Base-by-base conservation (phyloP, 2,797 vertebrate genomes). In the Sebastes cheni region DNA sequence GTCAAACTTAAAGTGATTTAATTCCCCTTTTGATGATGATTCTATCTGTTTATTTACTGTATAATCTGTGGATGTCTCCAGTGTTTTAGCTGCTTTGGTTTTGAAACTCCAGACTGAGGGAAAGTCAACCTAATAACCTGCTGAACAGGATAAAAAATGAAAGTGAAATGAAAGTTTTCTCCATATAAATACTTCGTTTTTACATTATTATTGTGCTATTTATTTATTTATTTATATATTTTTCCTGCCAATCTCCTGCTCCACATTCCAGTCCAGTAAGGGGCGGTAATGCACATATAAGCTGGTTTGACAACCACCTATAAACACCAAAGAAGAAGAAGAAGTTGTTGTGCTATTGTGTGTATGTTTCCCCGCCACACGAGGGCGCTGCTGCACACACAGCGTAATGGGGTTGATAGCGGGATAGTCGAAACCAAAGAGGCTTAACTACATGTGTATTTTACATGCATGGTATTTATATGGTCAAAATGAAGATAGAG, bases 221-320 rank as follows among this genome's bases (percentile, higher is more conserved):
- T 39, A 39, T 36, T 12, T 36, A 12, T 36, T 11, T 34, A 2
- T 36, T 36, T 34, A 23, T 23, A 23, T 32, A 7, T 32, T 34
- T 39, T 39, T 14, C 12, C 36, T 39, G 36, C 36, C 0, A 39
- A 14, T 39, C 36, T 39, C 13, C 36, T 14, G 36, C 36, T 14
- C 36, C 36, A 39, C 36, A 39, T 5, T 39, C 12, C 36, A 1
- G 36, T 39, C 36, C 36, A 39, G 5, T 13, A 39, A 12, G 12
- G 0, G 36, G 12, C 36, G 12, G 12, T 39, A 14, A 39, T 39
- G 36, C 13, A 6, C 12, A 5, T 39, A 14, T 39, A 39, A 39
- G 2, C 36, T 6, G 36, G 0, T 39, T 39, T 39, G 36, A 0
- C 36, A 39, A 6, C 36, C 36, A 6, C 36, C 12, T 14, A 39